Evolutionary conservation across 2,113 vertebrate species (phyloP).

Genomic region (Hydrochoerus hydrochaeris): DNA sequence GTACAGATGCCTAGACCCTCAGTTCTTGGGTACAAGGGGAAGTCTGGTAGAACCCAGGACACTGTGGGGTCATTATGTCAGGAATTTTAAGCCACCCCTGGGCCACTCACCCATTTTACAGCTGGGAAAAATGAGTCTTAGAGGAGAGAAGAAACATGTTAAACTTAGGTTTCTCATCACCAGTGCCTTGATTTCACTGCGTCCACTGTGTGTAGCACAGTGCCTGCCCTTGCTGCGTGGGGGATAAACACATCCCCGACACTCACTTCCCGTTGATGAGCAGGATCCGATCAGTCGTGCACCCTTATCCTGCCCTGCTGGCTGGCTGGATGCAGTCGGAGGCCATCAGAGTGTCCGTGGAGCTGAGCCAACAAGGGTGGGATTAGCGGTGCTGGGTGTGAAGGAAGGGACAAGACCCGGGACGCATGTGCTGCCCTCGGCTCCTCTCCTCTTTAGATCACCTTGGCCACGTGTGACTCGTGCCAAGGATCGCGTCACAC

Average conservation of each 20-base stretch:
- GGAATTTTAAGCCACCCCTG: not conserved
- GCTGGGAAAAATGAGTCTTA: not conserved
- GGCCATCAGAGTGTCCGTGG: not conserved
- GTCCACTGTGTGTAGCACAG: not conserved
- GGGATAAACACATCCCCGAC: not conserved
- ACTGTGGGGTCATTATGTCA: not conserved
- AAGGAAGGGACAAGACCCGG: too few relatives aligned
- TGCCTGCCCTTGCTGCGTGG: not conserved
- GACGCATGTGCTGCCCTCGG: not conserved
- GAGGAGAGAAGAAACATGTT: not conserved
- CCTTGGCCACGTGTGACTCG: not conserved
- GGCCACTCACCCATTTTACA: not conserved
- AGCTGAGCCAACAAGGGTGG: too few relatives aligned
- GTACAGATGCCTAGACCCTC: too few relatives aligned
- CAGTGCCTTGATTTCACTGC: not conserved
- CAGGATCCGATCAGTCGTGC: too few relatives aligned
- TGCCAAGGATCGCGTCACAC: fast-evolving
- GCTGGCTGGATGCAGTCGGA: not conserved
- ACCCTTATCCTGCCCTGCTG: not conserved
- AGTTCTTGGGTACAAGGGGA: not conserved
- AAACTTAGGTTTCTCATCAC: not conserved
- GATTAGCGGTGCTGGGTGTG: not conserved
- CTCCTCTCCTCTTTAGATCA: not conserved
- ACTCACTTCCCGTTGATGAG: not conserved
- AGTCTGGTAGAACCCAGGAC: not conserved